These are phyloP conservation scores for Melanostoma mellinum DNA, from an alignment of 2,888 invertebrate genomes.

Conservation along the genomic window DNA sequence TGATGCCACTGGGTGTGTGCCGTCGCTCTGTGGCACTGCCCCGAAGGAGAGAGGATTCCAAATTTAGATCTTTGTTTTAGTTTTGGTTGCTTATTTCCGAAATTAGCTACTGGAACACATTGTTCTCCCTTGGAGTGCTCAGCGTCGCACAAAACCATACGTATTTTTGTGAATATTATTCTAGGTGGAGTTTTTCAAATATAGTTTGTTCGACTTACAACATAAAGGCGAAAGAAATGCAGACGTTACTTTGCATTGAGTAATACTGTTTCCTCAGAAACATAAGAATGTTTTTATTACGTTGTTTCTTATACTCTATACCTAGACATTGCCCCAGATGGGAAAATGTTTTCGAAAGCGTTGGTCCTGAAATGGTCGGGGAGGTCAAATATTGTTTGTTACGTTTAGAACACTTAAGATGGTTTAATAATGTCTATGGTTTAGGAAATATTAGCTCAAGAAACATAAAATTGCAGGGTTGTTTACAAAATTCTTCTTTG, in stretches of 20 bases:
- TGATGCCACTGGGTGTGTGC: constrained; percentile 59
- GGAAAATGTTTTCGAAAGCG: too few relatives aligned
- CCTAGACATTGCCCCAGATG: too few relatives aligned
- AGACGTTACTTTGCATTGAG: constrained; percentile 29
- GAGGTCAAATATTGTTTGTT: constrained; percentile 37
- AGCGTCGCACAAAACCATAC: not conserved
- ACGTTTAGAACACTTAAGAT: constrained; percentile 10
- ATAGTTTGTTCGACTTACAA: constrained; percentile 2
- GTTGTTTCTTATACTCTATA: not conserved
- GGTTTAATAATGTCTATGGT: not conserved
- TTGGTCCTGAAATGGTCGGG: constrained; percentile 39
- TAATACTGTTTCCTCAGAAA: constrained; percentile 28
- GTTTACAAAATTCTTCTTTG: too few relatives aligned
- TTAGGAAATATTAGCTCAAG: too few relatives aligned
- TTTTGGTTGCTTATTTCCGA: constrained; percentile 64
- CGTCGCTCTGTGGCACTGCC: not conserved
- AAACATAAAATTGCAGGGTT: too few relatives aligned
- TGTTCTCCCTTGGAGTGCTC: constrained; percentile 60
- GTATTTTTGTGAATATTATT: constrained; percentile 41
- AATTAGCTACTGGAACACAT: constrained; percentile 50
- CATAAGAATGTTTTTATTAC: constrained; percentile 24
- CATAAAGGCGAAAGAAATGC: constrained; percentile 20
- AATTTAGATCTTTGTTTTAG: constrained; percentile 51
- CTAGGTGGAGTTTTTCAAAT: constrained; percentile 16
- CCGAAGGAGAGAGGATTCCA: constrained; percentile 56